These are phyloP conservation scores for Trichonephila clavata DNA, from an alignment of 1,140 invertebrate species.

Conservation along the genomic window DNA sequence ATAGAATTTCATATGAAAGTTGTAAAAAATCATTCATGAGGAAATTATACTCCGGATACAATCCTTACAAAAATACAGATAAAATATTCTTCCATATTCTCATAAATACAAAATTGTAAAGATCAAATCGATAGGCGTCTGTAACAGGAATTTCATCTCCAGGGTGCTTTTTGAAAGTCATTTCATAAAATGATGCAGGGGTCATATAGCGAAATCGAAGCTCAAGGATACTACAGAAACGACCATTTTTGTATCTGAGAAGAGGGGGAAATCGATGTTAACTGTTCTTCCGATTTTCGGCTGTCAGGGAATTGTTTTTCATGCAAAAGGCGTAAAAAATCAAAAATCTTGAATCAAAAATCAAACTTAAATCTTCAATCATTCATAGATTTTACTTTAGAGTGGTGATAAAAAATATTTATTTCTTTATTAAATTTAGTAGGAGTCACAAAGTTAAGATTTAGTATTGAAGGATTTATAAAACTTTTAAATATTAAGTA, in stretches of 20 bases:
- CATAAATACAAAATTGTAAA: neutral
- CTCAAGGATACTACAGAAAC: neutral
- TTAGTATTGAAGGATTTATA: too few species aligned
- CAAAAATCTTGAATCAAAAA: conserved; percentile 20
- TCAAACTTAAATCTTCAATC: conserved; percentile 29
- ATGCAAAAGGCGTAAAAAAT: neutral
- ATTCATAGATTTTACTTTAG: neutral
- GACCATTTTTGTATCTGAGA: neutral
- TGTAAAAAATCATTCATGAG: neutral
- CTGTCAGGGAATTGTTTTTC: conserved; percentile 26
- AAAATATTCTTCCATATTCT: neutral
- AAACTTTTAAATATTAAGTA: too few species aligned
- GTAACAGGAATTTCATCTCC: conserved; percentile 13
- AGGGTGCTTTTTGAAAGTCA: conserved; percentile 37
- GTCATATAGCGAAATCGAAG: conserved; percentile 22
- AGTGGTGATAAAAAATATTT: neutral
- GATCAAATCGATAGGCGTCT: conserved; percentile 20
- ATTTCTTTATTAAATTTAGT: too few species aligned
- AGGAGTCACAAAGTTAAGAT: too few species aligned
- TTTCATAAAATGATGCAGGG: conserved; percentile 39
- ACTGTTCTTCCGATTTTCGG: conserved; percentile 46
- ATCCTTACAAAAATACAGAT: conserved; percentile 2
- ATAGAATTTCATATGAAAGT: neutral
- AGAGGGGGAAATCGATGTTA: conserved; percentile 20
- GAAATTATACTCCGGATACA: conserved; percentile 15